Conservation (phyloP, 2,113 vertebrate genomes). For the Toxotes jaculatrix region DNA sequence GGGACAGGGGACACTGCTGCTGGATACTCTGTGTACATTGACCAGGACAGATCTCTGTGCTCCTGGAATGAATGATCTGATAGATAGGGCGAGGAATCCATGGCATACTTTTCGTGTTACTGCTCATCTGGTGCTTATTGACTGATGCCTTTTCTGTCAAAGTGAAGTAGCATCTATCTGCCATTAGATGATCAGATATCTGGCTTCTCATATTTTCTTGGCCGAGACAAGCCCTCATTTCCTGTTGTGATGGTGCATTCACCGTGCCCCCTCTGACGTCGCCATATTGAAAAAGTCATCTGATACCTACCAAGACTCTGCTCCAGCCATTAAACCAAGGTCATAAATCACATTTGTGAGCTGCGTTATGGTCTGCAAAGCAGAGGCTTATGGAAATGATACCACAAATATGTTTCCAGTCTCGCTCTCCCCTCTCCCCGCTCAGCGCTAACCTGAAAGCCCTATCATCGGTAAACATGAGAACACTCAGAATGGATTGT, state of each 20-base stretch:
- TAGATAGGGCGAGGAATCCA: conserved; percentile 62
- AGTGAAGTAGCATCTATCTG: conserved; percentile 85
- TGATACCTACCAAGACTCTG: conserved; percentile 82
- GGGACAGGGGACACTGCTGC: conserved; percentile 37
- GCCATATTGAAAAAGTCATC: conserved; percentile 87
- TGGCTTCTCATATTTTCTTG: conserved; percentile 83
- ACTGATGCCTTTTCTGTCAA: conserved; percentile 85
- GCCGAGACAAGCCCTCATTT: conserved; percentile 84
- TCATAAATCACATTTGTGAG: conserved; percentile 87
- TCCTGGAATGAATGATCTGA: conserved; percentile 56
- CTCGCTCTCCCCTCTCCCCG: conserved; percentile 57
- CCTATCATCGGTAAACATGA: conserved; percentile 69
- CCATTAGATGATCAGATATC: conserved; percentile 87
- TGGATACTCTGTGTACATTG: conserved; percentile 37
- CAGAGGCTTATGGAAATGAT: conserved; percentile 83
- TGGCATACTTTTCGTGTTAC: conserved; percentile 68
- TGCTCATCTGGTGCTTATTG: conserved; percentile 81
- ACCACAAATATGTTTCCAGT: conserved; percentile 82
- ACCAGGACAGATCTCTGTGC: conserved; percentile 35
- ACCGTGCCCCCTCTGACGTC: conserved; percentile 77
- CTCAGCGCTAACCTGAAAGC: conserved; percentile 73
- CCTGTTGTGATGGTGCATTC: conserved; percentile 83
- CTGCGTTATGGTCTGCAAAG: conserved; percentile 77
- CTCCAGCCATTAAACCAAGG: conserved; percentile 86
- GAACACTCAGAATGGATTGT: conserved; percentile 72